Base-by-base conservation (phyloP, 2,113 vertebrate genomes). In the Perca schrenkii region DNA sequence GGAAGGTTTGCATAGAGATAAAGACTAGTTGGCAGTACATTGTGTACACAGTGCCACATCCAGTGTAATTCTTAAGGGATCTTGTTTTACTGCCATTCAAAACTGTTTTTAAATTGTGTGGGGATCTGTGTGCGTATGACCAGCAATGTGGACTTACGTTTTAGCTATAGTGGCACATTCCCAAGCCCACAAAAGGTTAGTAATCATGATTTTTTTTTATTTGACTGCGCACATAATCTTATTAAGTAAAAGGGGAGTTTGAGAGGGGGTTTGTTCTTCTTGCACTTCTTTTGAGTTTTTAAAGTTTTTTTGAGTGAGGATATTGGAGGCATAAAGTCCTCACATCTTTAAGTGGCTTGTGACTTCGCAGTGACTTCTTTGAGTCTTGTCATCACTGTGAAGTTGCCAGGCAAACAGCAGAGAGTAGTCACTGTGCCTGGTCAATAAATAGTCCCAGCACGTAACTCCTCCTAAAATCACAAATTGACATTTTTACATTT, bases 1-100 rank as follows among this genome's bases (percentile, higher is more conserved):
- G 40, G 36, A 65, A 74, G 17, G 25, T 87, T 86, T 87, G 70
- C 77, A 84, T 62, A 69, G 43, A 68, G 73, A 82, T 63, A 72
- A 78, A 71, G 50, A 54, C 17, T 46, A 28, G 53, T 34, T 78
- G 61, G 53, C 40, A 76, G 63, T 13, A 61, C 74, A 66, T 8
- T 47, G 40, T 43, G 47, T 67, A 4, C 60, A 80, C 61, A 62
- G 53, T 3, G 12, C 16, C 46, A 68, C 67, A 75, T 61, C 43
- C 70, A 63, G 56, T 25, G 13, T 49, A 22, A 49, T 22, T 73
- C 13, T 40, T 63, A 54, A 13, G n/a, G 15, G 36, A 19, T 78
- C n/a, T 15, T 64, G 56, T 63, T 82, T 67, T 63, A 63, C 7
- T 65, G 56, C 25, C 60, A 21, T 60, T 77, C 5, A 8, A 61